Evolutionary conservation across 2,888 invertebrate genomes (phyloP).

Genomic region (Scaptomyza polygonia): DNA sequence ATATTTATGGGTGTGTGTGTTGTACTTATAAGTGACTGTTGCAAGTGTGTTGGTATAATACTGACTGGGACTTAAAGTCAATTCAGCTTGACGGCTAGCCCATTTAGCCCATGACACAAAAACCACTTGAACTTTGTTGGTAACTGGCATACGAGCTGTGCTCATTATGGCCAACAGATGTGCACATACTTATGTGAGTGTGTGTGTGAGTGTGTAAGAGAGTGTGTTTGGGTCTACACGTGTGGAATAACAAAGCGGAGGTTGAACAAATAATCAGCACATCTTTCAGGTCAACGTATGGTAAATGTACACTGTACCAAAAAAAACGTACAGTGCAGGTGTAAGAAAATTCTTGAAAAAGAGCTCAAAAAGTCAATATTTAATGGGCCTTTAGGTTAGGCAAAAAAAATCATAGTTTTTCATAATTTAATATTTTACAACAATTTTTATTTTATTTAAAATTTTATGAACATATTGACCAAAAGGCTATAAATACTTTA

Average conservation of each 20-base stretch:
- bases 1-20: constrained; percentile 15
- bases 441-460: no score
- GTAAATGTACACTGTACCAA: neutral
- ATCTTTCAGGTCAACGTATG: constrained; percentile 42
- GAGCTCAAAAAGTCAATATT: neutral
- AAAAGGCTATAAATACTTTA: no score
- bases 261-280: constrained; percentile 43
- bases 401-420: no score
- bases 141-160: constrained; percentile 17
- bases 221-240: constrained; percentile 40
- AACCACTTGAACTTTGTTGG: constrained; percentile 49
- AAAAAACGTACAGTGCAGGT: neutral
- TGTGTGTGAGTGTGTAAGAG: neutral
- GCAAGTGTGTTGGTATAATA: constrained; percentile 5
- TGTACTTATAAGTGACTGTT: constrained; percentile 16
- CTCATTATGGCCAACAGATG: constrained; percentile 38
- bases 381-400: no score
- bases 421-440: no score
- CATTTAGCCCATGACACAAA: constrained; percentile 64
- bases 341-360: neutral
- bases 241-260: constrained; percentile 58
- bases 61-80: constrained; percentile 41
- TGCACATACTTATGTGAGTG: neutral
- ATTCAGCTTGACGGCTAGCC: constrained; percentile 38
- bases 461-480: no score